Percentiles rank a stretch among this genome's conserved stretches.
phyloP scores from a whole-genome alignment of 2,888 invertebrate genomes.

The Balanococcus diminutus region DNA sequence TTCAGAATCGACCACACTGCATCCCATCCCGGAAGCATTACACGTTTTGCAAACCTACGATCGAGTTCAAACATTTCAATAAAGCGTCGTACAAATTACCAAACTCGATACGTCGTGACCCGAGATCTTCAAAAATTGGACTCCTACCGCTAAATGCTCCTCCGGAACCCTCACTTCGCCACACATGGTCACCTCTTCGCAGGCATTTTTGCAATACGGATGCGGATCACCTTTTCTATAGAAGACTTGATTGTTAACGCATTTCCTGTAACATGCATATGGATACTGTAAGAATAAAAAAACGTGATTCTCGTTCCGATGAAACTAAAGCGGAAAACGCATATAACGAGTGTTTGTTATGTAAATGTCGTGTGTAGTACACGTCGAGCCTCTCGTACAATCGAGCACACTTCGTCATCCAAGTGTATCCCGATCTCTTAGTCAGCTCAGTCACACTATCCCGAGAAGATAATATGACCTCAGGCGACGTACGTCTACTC shows the following conservation, averaged over 20 bases:
- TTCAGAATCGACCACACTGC: constrained; percentile 68
- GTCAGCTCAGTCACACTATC: background rate
- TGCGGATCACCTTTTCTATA: constrained; percentile 73
- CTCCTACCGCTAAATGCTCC: constrained; percentile 86
- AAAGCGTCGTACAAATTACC: too few relatives aligned
- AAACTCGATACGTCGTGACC: background rate
- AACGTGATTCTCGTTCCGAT: background rate
- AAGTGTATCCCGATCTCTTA: background rate
- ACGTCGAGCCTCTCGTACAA: background rate
- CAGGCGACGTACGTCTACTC: background rate
- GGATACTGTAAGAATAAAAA: background rate
- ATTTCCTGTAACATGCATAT: constrained; percentile 70
- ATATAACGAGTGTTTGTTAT: constrained; percentile 36
- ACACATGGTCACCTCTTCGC: constrained; percentile 86
- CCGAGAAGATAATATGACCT: background rate
- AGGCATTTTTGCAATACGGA: constrained; percentile 86
- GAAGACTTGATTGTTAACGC: constrained; percentile 85
- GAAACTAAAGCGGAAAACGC: background rate
- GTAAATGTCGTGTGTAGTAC: constrained; percentile 18
- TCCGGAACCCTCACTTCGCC: constrained; percentile 94
- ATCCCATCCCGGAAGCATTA: constrained; percentile 84
- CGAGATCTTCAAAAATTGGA: background rate
- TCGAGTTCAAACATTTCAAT: background rate
- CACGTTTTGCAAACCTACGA: constrained; percentile 88
- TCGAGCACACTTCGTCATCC: background rate